Evolutionary conservation across 1,140 invertebrate species (phyloP).

Genomic region (Drosophila repletoides): DNA sequence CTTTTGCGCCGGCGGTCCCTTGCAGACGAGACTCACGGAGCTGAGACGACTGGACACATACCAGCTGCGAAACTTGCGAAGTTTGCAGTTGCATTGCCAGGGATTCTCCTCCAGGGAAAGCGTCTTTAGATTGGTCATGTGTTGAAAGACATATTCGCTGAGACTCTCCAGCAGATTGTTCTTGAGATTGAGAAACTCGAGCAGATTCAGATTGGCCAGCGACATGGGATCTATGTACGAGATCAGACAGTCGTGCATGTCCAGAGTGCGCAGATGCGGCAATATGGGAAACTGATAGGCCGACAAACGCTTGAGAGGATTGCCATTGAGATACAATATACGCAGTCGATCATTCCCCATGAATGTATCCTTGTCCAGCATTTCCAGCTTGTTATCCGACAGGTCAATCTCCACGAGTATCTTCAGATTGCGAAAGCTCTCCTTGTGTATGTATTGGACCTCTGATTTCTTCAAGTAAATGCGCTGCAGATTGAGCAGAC

Average conservation of each 20-base stretch:
- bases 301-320: constrained; percentile 86
- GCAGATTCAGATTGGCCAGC: constrained; percentile 86
- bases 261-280: constrained; percentile 87
- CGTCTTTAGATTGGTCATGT: constrained; percentile 88
- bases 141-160: constrained; percentile 86
- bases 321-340: constrained; percentile 87
- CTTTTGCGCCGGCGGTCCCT: constrained; percentile 84
- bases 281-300: constrained; percentile 88
- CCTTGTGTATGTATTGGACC: constrained; percentile 89
- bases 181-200: constrained; percentile 89
- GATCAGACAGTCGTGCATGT: constrained; percentile 90
- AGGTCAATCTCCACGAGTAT: constrained; percentile 94
- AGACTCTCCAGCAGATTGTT: constrained; percentile 87
- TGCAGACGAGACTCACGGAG: constrained; percentile 86
- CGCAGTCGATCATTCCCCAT: constrained; percentile 88
- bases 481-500: constrained; percentile 91
- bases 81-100: constrained; percentile 93
- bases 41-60: constrained; percentile 87
- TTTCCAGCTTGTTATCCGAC: constrained; percentile 88
- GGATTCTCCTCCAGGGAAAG: constrained; percentile 92
- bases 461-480: constrained; percentile 90
- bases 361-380: constrained; percentile 88
- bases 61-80: constrained; percentile 92
- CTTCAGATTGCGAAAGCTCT: constrained; percentile 92
- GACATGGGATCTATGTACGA: constrained; percentile 88